A percentile compares a stretch with the other conserved stretches of the same genome.
phyloP scores from a whole-genome alignment of 1,140 invertebrate species.

The Vanessa tameamea region DNA sequence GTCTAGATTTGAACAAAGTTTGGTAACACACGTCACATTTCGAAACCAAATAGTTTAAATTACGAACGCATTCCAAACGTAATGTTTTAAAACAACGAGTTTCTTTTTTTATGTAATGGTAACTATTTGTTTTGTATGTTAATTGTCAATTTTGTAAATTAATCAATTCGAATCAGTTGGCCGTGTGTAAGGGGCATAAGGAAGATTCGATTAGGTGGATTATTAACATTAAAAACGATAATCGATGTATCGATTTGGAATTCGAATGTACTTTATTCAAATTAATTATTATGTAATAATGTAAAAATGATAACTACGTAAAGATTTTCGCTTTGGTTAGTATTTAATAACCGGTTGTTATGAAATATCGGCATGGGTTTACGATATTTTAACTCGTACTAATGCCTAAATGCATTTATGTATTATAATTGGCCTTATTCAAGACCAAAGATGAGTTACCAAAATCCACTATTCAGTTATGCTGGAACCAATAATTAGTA shows the following conservation, averaged over 20 bases:
- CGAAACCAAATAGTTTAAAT: constrained; percentile 19
- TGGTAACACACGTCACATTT: constrained; percentile 20
- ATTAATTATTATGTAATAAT: too few species aligned
- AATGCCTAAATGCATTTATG: too few species aligned
- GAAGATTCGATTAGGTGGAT: not conserved
- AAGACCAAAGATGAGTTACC: too few species aligned
- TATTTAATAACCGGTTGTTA: too few species aligned
- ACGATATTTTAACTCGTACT: too few species aligned
- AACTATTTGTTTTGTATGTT: constrained; percentile 20
- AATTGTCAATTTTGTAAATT: constrained; percentile 22
- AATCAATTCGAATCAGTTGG: constrained; percentile 5
- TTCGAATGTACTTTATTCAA: not conserved
- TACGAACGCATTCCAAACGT: constrained; percentile 23
- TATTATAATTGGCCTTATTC: too few species aligned
- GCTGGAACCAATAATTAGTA: too few species aligned
- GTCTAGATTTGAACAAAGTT: constrained; percentile 4
- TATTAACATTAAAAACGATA: too few species aligned
- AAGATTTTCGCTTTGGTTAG: too few species aligned
- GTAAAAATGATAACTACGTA: too few species aligned
- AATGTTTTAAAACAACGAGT: not conserved
- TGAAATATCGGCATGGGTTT: too few species aligned
- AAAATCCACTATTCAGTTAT: too few species aligned
- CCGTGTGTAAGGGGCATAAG: not conserved
- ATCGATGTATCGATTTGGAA: not conserved
- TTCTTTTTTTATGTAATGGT: constrained; percentile 29